phyloP scores from a whole-genome alignment of 2,888 invertebrate genomes.

The Crioceris asparagi region DNA sequence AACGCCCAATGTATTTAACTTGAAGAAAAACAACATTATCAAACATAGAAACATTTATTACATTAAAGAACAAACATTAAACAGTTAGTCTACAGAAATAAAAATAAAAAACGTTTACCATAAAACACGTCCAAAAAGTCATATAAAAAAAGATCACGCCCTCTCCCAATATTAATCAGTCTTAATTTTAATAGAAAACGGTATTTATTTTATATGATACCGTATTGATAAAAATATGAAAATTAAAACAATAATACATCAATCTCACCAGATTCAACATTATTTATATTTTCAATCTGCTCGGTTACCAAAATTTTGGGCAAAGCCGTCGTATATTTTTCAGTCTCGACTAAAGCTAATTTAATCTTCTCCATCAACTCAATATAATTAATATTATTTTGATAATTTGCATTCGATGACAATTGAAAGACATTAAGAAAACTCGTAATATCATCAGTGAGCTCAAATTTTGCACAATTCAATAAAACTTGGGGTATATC shows the following conservation, averaged over 20 bases:
- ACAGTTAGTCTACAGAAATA: too few species aligned
- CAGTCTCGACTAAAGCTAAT: slow-evolving; percentile 17
- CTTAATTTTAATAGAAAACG: too few species aligned
- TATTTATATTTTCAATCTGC: slow-evolving; percentile 16
- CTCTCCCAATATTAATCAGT: too few species aligned
- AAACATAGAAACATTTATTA: too few species aligned
- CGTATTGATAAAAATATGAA: slow-evolving; percentile 1
- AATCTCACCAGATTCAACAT: slow-evolving; percentile 18
- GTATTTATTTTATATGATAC: too few species aligned
- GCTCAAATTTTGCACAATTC: slow-evolving; percentile 15
- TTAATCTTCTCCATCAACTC: slow-evolving; percentile 19
- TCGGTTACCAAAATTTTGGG: slow-evolving; percentile 23
- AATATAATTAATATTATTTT: slow-evolving; percentile 11
- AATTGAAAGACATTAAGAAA: slow-evolving; percentile 19
- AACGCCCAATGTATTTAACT: too few species aligned
- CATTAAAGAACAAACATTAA: too few species aligned
- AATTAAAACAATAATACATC: slow-evolving; percentile 19
- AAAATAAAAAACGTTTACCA: too few species aligned
- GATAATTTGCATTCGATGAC: slow-evolving; percentile 12
- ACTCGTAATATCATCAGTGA: slow-evolving; percentile 21
- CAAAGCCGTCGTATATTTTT: slow-evolving; percentile 15
- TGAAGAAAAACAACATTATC: too few species aligned
- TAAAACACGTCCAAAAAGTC: too few species aligned
- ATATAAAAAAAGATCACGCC: too few species aligned
- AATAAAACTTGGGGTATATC: slow-evolving; percentile 18